Percentiles rank a stretch among this genome's conserved stretches.
phyloP scores from a whole-genome alignment of 2,888 invertebrate species.

The Calameuta pallipes region DNA sequence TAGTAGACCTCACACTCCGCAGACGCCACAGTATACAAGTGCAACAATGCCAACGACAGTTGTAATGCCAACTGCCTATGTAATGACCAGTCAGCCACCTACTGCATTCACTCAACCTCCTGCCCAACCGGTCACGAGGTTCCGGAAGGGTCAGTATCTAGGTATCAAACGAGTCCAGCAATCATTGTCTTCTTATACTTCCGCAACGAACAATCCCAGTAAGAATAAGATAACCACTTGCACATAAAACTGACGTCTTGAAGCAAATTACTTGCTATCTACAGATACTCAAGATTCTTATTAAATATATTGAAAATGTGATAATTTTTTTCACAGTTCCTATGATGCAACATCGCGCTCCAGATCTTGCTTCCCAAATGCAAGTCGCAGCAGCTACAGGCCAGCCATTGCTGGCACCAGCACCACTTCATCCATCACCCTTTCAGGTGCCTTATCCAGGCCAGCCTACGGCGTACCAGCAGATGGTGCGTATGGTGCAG shows the following conservation, averaged over 20 bases:
- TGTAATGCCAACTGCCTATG: constrained; percentile 67
- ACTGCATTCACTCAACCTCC: constrained; percentile 61
- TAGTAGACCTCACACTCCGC: constrained; percentile 85
- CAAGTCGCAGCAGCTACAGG: constrained; percentile 86
- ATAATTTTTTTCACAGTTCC: constrained; percentile 54
- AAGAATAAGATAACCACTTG: constrained; percentile 1
- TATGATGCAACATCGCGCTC: constrained; percentile 66
- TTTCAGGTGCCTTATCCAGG: constrained; percentile 74
- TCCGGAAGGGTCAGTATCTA: constrained; percentile 64
- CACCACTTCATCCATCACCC: constrained; percentile 79
- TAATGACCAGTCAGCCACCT: constrained; percentile 68
- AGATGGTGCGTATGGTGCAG: constrained; percentile 68
- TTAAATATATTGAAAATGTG: neutral
- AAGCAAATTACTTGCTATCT: neutral
- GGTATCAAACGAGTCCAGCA: constrained; percentile 39
- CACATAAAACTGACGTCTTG: neutral
- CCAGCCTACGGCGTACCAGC: constrained; percentile 66
- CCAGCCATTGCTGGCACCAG: constrained; percentile 85
- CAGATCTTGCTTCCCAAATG: constrained; percentile 78
- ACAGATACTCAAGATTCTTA: constrained; percentile 8
- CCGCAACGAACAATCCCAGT: neutral
- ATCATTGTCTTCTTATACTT: constrained; percentile 8
- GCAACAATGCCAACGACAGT: constrained; percentile 65
- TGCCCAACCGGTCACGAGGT: constrained; percentile 59
- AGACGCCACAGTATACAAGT: constrained; percentile 77